phyloP scores from a whole-genome alignment of 2,113 vertebrate genomes.

The Muntiacus muntjak region DNA sequence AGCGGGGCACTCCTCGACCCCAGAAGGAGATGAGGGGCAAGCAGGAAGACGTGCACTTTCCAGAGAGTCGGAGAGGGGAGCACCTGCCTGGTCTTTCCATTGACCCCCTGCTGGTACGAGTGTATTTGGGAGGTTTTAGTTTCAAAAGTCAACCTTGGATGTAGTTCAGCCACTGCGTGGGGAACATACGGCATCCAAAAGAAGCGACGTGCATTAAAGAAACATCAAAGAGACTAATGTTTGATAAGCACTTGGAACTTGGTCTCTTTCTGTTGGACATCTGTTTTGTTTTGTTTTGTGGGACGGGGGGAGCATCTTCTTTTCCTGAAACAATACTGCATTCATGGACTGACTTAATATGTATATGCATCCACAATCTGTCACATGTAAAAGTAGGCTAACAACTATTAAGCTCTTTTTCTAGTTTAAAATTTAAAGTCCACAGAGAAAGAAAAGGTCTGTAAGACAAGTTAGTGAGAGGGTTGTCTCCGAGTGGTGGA shows the following conservation, averaged over 20 bases:
- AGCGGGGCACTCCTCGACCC: neutral
- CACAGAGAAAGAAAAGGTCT: neutral
- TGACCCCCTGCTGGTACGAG: no score
- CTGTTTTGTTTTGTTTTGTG: neutral
- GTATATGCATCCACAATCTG: rapidly evolving
- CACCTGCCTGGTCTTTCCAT: no score
- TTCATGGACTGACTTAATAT: neutral
- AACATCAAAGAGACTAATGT: neutral
- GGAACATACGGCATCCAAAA: rapidly evolving
- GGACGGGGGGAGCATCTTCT: neutral
- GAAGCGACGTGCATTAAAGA: neutral
- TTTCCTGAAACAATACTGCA: neutral
- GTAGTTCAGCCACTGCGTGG: rapidly evolving
- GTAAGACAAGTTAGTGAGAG: neutral
- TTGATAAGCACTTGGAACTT: neutral
- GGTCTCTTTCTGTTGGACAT: neutral
- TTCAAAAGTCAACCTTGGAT: neutral
- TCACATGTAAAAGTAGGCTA: neutral
- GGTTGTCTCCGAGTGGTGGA: neutral
- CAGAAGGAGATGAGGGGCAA: no score
- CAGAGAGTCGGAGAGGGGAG: neutral
- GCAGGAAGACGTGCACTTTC: neutral
- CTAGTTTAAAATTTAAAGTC: neutral
- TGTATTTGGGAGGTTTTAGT: neutral
- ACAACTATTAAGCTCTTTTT: neutral